A percentile compares a stretch with the other conserved stretches of the same genome.
Evolutionary conservation across 2,888 invertebrate genomes (phyloP).

Genomic region (Cerceris rybyensis): DNA sequence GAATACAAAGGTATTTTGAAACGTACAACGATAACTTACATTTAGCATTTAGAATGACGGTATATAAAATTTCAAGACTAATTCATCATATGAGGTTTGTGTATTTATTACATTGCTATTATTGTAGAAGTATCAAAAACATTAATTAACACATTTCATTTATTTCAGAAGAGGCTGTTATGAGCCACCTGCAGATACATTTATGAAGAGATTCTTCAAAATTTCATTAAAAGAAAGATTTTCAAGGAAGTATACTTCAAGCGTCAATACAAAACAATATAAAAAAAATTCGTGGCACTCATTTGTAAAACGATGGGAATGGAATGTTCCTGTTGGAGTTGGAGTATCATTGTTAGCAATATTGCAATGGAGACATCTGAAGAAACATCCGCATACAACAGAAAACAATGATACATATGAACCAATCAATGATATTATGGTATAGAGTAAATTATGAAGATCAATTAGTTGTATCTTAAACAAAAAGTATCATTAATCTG

Average conservation of each 20-base stretch:
- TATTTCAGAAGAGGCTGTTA: conserved; percentile 40
- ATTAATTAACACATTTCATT: conserved; percentile 5
- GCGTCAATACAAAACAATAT: conserved; percentile 30
- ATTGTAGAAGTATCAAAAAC: not conserved
- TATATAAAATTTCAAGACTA: conserved; percentile 52
- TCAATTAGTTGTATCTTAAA: not conserved
- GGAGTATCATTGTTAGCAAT: conserved; percentile 73
- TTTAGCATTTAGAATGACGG: conserved; percentile 55
- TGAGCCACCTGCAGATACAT: conserved; percentile 23
- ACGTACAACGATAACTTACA: not conserved
- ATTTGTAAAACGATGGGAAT: conserved; percentile 64
- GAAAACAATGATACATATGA: conserved; percentile 54
- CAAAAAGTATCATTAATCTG: not conserved
- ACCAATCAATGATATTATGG: conserved; percentile 62
- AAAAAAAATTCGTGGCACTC: conserved; percentile 61
- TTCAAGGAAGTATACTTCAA: conserved; percentile 51
- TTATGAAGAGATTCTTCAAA: conserved; percentile 19
- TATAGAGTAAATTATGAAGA: conserved; percentile 37
- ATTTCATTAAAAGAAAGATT: conserved; percentile 22
- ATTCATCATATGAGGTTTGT: conserved; percentile 48
- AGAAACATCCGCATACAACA: conserved; percentile 65
- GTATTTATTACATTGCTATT: not conserved
- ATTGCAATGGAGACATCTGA: conserved; percentile 73
- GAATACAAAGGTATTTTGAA: conserved; percentile 1
- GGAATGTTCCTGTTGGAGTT: conserved; percentile 70